Evolutionary conservation across 2,888 invertebrate species (phyloP).

Genomic region (Pocota personata): DNA sequence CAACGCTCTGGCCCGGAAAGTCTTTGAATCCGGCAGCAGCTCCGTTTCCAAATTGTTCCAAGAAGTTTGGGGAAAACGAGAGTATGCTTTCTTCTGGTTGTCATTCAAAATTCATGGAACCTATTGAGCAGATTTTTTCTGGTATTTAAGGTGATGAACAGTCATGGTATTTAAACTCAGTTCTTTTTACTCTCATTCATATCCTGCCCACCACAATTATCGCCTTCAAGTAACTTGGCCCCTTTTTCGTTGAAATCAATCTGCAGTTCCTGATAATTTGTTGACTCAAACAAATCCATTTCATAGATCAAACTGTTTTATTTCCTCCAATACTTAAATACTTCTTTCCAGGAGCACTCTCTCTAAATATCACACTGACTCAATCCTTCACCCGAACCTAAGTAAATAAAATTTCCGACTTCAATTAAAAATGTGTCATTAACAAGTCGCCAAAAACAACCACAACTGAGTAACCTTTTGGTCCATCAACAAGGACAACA

Average conservation of each 20-base stretch:
- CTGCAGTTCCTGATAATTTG: neutral
- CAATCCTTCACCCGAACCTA: slow-evolving; percentile 7
- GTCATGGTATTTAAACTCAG: no score
- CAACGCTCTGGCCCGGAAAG: no score
- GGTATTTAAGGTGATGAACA: no score
- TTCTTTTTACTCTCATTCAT: no score
- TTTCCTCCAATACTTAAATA: neutral
- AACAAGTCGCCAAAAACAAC: slow-evolving; percentile 27
- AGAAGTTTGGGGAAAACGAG: no score
- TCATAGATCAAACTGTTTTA: neutral
- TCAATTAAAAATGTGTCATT: slow-evolving; percentile 67
- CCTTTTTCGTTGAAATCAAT: neutral
- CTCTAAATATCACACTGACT: neutral
- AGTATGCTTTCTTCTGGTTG: no score
- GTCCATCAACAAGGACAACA: slow-evolving; percentile 17
- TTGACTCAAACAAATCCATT: neutral
- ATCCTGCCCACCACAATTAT: no score
- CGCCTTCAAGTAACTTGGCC: no score
- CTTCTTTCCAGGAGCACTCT: neutral
- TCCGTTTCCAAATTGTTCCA: no score
- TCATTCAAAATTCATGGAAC: no score
- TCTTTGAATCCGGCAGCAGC: no score
- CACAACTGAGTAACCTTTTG: neutral
- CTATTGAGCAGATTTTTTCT: no score
- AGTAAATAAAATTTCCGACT: slow-evolving; percentile 24